A percentile compares a stretch with the other conserved stretches of the same genome.
Evolutionary conservation across 1,140 invertebrate genomes (phyloP).

Genomic region (Bombus consobrinus): DNA sequence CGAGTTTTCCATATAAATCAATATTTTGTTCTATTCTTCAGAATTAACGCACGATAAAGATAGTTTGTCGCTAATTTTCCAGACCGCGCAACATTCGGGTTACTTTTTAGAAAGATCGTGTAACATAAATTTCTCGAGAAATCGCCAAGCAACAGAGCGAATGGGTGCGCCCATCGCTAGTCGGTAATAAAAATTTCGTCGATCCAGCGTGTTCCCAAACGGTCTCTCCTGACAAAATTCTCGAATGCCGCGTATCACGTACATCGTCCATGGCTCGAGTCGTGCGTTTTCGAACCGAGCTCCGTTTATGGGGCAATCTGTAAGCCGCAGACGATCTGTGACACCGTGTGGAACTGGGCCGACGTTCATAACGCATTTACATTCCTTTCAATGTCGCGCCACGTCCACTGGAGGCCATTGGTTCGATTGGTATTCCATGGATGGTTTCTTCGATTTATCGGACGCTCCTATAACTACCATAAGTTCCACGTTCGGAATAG

Average conservation of each 20-base stretch:
- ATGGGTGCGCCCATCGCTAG: neutral
- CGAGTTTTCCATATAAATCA: too few species aligned
- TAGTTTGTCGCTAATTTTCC: too few species aligned
- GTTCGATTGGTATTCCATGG: conserved; percentile 75
- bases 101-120: too few species aligned
- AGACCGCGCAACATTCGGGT: too few species aligned
- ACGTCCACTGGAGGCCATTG: conserved; percentile 75
- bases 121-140: neutral
- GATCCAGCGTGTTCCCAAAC: neutral
- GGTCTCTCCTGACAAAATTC: conserved; percentile 43
- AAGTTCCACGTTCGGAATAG: conserved; percentile 70
- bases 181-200: neutral
- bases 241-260: conserved; percentile 48
- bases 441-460: conserved; percentile 76
- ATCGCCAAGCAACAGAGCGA: neutral
- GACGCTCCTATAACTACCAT: conserved; percentile 71
- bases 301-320: conserved; percentile 66
- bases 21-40: too few species aligned
- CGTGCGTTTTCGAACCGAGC: conserved; percentile 46
- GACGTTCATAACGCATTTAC: conserved; percentile 76
- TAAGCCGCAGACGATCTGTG: conserved; percentile 62
- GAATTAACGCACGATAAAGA: too few species aligned
- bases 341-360: conserved; percentile 72
- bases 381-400: conserved; percentile 81
- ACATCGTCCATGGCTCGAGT: conserved; percentile 33